These are phyloP conservation scores for Lepus timidus DNA, from an alignment of 2,113 vertebrate species.

Conservation along the genomic window DNA sequence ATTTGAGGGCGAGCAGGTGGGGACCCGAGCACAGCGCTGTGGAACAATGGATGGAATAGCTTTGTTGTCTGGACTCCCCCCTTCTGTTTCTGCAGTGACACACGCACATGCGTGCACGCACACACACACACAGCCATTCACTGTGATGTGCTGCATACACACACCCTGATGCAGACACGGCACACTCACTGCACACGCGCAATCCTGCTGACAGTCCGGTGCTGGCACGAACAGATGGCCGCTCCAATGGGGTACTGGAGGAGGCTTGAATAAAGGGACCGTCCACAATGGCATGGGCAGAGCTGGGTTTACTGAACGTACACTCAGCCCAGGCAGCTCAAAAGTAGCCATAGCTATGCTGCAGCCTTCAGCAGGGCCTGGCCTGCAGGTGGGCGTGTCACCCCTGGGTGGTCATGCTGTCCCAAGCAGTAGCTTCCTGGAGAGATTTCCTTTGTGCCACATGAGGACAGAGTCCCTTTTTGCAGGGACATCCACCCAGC, in stretches of 20 bases:
- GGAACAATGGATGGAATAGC: slow-evolving; percentile 15
- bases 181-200: background rate
- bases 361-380: background rate
- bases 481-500: background rate
- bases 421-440: background rate
- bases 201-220: background rate
- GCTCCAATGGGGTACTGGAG: background rate
- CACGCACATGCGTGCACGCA: background rate
- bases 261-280: background rate
- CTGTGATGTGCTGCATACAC: background rate
- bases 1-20: background rate
- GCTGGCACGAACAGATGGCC: slow-evolving; percentile 43
- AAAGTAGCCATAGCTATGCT: background rate
- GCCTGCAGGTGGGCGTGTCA: background rate
- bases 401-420: background rate
- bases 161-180: background rate
- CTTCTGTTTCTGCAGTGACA: background rate
- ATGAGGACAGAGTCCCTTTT: background rate
- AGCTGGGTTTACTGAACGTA: background rate
- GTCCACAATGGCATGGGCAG: background rate
- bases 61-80: slow-evolving; percentile 1
- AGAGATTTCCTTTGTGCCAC: background rate
- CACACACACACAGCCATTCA: background rate
- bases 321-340: background rate
- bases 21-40: background rate